phyloP scores from a whole-genome alignment of 2,888 invertebrate genomes.

The Lepidocyrtoides sp. region DNA sequence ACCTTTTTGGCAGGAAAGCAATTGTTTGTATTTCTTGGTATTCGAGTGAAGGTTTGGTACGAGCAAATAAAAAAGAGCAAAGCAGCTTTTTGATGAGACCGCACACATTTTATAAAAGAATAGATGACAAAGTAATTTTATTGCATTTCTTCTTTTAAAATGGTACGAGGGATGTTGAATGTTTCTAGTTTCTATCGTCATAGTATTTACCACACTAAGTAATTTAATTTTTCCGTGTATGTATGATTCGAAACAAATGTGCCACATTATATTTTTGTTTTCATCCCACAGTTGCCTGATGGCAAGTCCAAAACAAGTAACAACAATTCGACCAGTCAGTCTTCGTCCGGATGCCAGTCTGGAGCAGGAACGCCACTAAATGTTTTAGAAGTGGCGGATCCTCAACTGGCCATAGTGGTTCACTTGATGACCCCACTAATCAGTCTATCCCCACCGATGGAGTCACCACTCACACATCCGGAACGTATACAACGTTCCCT shows the following conservation, averaged over 20 bases:
- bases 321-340: conserved; percentile 74
- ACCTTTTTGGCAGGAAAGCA: no score
- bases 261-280: conserved; percentile 81
- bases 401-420: conserved; percentile 93
- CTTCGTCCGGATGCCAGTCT: conserved; percentile 65
- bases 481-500: conserved; percentile 90
- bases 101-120: no score
- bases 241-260: neutral
- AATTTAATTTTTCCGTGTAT: no score
- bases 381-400: conserved; percentile 94
- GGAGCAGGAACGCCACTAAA: conserved; percentile 89
- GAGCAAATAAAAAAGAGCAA: no score
- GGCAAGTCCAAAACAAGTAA: conserved; percentile 87
- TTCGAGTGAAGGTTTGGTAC: no score
- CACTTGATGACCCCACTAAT: conserved; percentile 96
- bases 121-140: no score
- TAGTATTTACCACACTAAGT: no score
- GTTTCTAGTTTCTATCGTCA: no score
- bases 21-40: no score
- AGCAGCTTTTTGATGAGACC: no score
- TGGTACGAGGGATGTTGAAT: no score
- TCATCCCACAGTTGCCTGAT: conserved; percentile 88
- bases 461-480: conserved; percentile 94
- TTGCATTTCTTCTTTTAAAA: no score
- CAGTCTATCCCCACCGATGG: conserved; percentile 93